A percentile compares a stretch with the other conserved stretches of the same genome.
phyloP scores from a whole-genome alignment of 2,797 vertebrate genomes.

The Xenentodon cancila region DNA sequence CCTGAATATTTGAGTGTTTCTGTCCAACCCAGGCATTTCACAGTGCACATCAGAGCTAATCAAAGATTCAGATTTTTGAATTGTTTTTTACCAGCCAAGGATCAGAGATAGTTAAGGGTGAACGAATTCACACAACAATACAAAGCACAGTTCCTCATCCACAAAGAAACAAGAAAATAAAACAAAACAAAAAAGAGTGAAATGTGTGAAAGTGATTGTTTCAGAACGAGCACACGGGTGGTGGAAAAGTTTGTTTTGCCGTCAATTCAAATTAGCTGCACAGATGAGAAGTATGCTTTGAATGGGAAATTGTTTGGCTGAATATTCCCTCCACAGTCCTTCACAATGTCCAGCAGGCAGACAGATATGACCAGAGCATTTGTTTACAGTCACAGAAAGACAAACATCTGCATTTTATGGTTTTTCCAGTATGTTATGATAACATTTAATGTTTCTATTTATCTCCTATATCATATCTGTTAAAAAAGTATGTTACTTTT shows the following conservation, averaged over 20 bases:
- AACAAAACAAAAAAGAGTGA: background rate
- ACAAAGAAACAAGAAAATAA: conserved; percentile 17
- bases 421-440: no score
- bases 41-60: background rate
- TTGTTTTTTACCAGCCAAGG: no score
- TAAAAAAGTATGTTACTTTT: no score
- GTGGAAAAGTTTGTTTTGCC: background rate
- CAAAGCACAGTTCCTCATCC: no score
- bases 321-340: conserved; percentile 8
- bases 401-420: background rate
- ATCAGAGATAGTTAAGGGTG: no score
- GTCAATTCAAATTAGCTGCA: conserved; percentile 31
- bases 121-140: no score
- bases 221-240: conserved; percentile 9
- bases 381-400: conserved; percentile 17
- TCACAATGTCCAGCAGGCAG: conserved; percentile 6
- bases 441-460: no score
- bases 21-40: conserved; percentile 7
- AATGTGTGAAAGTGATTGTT: background rate
- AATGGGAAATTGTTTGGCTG: conserved; percentile 35
- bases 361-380: background rate
- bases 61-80: no score
- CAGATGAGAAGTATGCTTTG: conserved; percentile 25
- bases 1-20: background rate
- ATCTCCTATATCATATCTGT: no score